Base-by-base conservation (phyloP, 2,113 vertebrate genomes). In the Pedionomus torquatus region DNA sequence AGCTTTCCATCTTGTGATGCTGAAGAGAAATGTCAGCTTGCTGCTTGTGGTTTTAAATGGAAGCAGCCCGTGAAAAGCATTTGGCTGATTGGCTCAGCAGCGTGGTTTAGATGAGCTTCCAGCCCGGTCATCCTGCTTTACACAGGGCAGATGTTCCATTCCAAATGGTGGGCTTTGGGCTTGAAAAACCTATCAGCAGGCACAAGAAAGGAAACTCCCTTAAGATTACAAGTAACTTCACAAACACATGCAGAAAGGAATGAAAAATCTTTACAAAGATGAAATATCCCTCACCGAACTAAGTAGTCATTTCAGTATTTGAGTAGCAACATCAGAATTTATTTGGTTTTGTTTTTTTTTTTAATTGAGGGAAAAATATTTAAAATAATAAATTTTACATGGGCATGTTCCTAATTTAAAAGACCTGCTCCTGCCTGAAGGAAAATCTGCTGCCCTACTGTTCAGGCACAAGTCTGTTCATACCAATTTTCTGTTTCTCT, bases 21-120 rank as follows among this genome's bases (percentile, higher is more conserved):
- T 91, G 89, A 93, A 96, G 75, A 96, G 90, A 96, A 97, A 96
- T 92, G 93, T 48, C 94, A 96, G 74, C 79, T 91, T 95, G 88
- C 71, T 92, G 57, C 84, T 95, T 84, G 65, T 78, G 68, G 78
- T 96, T 94, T 96, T 88, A 94, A 95, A 96, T 80, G 82, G 72
- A 68, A 97, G 91, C 57, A 95, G 86, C 13, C 90, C 3, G 18
- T 87, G 92, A 90, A 95, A 87, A 93, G 74, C 87, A 92, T 95
- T 91, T 91, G 96, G 76, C 65, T 83, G 92, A 95, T 6, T 63
- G 87, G 89, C 94, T 95, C 87, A 87, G 83, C 74, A 65, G 74
- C 1, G 6, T 33, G 80, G 77, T 92, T 95, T 46, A 92, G 86
- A 97, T 82, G 89, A 92, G 86, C 54, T 95, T 95, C 95, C 83